Conservation (phyloP, 2,113 vertebrate genomes). For the Lontra canadensis region DNA sequence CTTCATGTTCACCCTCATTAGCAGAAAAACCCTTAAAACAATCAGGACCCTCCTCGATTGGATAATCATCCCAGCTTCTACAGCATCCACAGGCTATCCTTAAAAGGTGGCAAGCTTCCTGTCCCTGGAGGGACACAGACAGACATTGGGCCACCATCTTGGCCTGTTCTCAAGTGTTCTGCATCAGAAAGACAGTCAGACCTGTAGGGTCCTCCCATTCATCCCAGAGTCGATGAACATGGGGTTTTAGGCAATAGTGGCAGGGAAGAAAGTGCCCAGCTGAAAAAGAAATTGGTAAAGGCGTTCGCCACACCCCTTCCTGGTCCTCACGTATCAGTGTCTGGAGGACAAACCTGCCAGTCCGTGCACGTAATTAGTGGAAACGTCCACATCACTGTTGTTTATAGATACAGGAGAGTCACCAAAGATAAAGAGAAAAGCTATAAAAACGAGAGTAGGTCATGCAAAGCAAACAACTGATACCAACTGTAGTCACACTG, state of each 20-base stretch:
- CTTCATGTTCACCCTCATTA: background rate
- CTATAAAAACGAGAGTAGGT: background rate
- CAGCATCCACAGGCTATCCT: background rate
- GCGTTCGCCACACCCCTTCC: background rate
- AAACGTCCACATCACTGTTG: background rate
- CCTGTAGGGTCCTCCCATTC: background rate
- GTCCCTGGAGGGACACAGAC: background rate
- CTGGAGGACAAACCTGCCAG: background rate
- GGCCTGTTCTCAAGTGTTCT: background rate
- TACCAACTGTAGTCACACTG: background rate
- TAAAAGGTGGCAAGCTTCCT: background rate
- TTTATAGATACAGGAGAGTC: background rate
- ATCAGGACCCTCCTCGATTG: background rate
- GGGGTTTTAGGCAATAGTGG: background rate
- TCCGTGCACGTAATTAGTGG: accelerated
- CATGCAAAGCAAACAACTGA: background rate
- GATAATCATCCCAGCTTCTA: background rate
- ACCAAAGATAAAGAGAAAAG: background rate
- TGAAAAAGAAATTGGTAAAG: background rate
- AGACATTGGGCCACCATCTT: background rate
- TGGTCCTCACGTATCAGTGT: background rate
- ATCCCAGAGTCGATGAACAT: background rate
- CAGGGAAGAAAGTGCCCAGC: background rate
- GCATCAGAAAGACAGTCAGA: background rate
- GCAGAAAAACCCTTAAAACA: background rate